Base-by-base conservation (phyloP, 1,140 invertebrate genomes). In the Nephila pilipes region DNA sequence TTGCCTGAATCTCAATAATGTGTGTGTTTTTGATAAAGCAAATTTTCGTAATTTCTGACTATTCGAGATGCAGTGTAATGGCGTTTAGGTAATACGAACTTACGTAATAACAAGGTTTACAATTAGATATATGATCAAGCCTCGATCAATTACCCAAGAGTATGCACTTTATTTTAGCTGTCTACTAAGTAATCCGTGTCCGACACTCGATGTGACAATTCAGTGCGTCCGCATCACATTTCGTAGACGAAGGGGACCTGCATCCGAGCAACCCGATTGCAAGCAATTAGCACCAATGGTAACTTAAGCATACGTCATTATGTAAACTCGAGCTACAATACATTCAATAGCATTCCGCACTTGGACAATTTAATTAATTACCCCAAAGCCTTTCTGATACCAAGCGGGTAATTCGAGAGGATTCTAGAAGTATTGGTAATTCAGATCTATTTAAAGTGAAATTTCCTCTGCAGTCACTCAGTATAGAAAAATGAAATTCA, bases 301-400 rank as follows among this genome's bases (percentile, higher is more conserved):
- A 80, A 79, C 55, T 80, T 36, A 36, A 80, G 65, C 58, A 57
- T 80, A 80, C 69, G 69, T 80, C 88, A 79, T 80, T 90, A 79
- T 80, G 75, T 80, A 90, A 90, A 79, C 88, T 90, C 55, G 88
- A 69, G 54, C 58, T 69, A 32, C 58, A 46, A 85, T 55, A 58
- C 83, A 22, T 46, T 85, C 29, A 20, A 65, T 38, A 32, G 54
- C 54, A 79, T 55, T 90, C 63, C 87, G 25, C 88, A 29, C 60
- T 80, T 38, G 65, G 69, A 57, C 36, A 90, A 90, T 25, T n/a
- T 80, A 54, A 90, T 90, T 90, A 58, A 90, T 90, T 90, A 90
- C 46, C 69, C 69, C n/a, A n/a, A 79, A 80, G 65, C 65, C 69
- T 32, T 75, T 36, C 16, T 36, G 18, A 75, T 75, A 32, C 80